Conservation (phyloP, 2,113 vertebrate species). For the Lampris incognitus region DNA sequence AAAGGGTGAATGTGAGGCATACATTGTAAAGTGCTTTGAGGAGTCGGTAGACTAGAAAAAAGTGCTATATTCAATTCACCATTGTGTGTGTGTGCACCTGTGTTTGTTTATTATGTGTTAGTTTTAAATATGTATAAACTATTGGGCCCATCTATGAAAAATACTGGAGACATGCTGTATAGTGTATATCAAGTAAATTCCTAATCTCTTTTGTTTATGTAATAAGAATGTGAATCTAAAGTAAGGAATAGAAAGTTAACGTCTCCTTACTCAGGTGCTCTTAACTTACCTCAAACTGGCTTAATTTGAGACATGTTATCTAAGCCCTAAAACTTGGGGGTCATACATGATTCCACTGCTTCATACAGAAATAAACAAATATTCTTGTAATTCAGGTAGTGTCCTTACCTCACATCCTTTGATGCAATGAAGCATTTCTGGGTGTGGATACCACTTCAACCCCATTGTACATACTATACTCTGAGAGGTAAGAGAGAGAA, state of each 20-base stretch:
- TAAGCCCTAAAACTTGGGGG: constrained; percentile 14
- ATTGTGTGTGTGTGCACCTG: no score
- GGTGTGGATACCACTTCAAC: constrained; percentile 95
- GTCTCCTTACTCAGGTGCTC: no score
- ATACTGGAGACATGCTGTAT: no score
- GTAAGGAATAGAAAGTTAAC: no score
- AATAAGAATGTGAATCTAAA: no score
- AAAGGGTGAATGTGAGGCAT: no score
- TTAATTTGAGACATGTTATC: not conserved
- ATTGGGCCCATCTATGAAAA: no score
- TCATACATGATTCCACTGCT: constrained; percentile 30
- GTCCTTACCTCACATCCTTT: constrained; percentile 95
- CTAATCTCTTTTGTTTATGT: not conserved
- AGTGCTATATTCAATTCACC: no score
- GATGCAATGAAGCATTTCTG: constrained; percentile 92
- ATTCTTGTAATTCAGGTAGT: not conserved
- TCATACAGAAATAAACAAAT: constrained; percentile 10
- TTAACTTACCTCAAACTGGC: not conserved
- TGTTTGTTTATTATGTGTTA: no score
- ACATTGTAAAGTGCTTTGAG: no score
- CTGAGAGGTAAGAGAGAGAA: constrained; percentile 78
- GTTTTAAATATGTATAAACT: no score
- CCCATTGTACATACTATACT: constrained; percentile 93
- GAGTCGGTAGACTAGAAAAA: no score
- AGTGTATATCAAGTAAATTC: not conserved